These are phyloP conservation scores for Lottia gigantea DNA, from an alignment of 2,888 invertebrate genomes.

Conservation along the genomic window DNA sequence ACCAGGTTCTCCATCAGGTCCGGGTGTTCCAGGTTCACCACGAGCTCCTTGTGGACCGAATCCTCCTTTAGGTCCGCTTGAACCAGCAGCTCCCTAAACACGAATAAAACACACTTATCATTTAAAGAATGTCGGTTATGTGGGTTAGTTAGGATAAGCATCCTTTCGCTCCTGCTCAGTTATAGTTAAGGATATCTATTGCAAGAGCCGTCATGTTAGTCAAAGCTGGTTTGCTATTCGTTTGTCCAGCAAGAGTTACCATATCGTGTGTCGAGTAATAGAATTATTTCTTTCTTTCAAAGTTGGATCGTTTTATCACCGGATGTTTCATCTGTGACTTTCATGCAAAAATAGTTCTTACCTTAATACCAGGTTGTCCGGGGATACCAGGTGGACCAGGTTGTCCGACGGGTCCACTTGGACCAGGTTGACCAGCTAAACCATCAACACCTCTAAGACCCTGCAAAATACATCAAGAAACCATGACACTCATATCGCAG, in stretches of 20 bases:
- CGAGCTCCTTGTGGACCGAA: conserved; percentile 54
- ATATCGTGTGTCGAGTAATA: too few relatives aligned
- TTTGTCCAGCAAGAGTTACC: too few relatives aligned
- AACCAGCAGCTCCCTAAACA: conserved; percentile 51
- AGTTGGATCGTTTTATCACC: too few relatives aligned
- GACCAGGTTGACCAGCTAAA: conserved; percentile 78
- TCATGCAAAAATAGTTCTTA: conserved; percentile 16
- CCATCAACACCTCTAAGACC: conserved; percentile 67
- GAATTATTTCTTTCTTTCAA: too few relatives aligned
- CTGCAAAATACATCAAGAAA: conserved; percentile 24
- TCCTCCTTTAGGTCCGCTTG: conserved; percentile 52
- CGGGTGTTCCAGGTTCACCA: conserved; percentile 53
- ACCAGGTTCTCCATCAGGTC: conserved; percentile 51
- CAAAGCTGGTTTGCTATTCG: too few relatives aligned
- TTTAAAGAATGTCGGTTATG: too few relatives aligned
- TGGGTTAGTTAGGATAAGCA: too few relatives aligned
- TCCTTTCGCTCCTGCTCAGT: too few relatives aligned
- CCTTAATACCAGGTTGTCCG: conserved; percentile 49
- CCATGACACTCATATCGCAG: too few relatives aligned
- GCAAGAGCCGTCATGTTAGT: too few relatives aligned
- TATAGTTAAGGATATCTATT: too few relatives aligned
- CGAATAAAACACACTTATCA: too few relatives aligned
- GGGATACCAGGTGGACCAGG: conserved; percentile 54
- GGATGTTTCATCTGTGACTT: neutral
- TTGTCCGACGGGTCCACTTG: conserved; percentile 76